phyloP scores from a whole-genome alignment of 2,888 invertebrate genomes.

The Thecocarcelia acutangulata region DNA sequence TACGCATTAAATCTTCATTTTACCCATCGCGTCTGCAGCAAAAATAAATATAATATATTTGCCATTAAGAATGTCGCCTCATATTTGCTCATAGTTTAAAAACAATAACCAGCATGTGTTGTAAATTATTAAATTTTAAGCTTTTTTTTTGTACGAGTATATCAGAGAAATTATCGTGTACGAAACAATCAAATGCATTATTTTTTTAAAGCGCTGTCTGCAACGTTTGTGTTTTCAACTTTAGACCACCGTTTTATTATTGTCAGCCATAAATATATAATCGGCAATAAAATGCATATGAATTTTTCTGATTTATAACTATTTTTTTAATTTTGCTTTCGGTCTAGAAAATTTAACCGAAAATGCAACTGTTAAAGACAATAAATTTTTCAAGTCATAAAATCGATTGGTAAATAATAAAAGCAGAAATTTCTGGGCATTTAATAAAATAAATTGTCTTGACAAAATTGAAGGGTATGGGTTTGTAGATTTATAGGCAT shows the following conservation, averaged over 20 bases:
- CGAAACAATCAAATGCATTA: slow-evolving; percentile 14
- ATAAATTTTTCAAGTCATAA: slow-evolving; percentile 58
- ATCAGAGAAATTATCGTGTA: slow-evolving; percentile 18
- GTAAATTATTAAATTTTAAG: slow-evolving; percentile 6
- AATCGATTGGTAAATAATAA: slow-evolving; percentile 52
- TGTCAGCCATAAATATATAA: slow-evolving; percentile 55
- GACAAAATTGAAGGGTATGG: neutral
- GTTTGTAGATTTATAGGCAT: neutral
- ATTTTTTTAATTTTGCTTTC: slow-evolving; percentile 23
- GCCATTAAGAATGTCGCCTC: neutral
- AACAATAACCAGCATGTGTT: slow-evolving; percentile 27
- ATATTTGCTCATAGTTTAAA: neutral
- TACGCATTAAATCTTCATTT: no score
- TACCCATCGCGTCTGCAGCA: no score
- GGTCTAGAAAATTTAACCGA: slow-evolving; percentile 56
- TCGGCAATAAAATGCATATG: slow-evolving; percentile 62
- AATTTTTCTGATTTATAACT: slow-evolving; percentile 57
- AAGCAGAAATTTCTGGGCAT: slow-evolving; percentile 36
- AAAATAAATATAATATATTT: no score
- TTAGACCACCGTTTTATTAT: slow-evolving; percentile 49
- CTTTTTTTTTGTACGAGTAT: slow-evolving; percentile 9
- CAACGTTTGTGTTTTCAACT: slow-evolving; percentile 24
- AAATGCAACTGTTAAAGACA: slow-evolving; percentile 62
- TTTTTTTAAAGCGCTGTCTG: slow-evolving; percentile 46
- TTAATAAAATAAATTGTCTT: slow-evolving; percentile 44